Conservation (phyloP, 2,113 vertebrate species). For the Oreochromis niloticus region DNA sequence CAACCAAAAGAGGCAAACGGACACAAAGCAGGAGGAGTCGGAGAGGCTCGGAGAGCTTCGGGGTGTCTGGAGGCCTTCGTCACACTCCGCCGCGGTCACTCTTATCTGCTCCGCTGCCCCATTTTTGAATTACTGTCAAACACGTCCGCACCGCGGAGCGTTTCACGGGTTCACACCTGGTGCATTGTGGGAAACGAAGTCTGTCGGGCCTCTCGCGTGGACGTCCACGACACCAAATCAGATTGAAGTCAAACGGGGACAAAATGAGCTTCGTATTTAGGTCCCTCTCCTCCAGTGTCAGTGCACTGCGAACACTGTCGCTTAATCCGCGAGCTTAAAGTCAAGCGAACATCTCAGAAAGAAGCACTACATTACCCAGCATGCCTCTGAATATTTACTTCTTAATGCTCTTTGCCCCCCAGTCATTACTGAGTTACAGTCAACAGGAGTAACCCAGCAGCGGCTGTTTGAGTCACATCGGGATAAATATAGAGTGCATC, state of each 20-base stretch:
- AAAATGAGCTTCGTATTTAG: accelerated
- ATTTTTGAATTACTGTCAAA: slow-evolving; percentile 60
- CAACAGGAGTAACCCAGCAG: not conserved
- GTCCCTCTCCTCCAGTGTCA: accelerated
- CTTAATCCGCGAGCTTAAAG: accelerated
- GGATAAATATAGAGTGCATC: not conserved
- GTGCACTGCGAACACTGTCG: not conserved
- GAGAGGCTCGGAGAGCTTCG: accelerated
- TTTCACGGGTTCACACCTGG: not conserved
- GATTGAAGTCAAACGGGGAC: accelerated
- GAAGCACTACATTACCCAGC: slow-evolving; percentile 22
- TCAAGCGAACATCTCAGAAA: accelerated
- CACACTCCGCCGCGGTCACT: not conserved
- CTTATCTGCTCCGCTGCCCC: slow-evolving; percentile 35
- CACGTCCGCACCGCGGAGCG: slow-evolving; percentile 52
- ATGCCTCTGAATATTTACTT: not conserved
- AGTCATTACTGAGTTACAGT: not conserved
- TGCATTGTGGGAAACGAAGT: slow-evolving; percentile 50
- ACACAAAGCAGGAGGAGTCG: not conserved
- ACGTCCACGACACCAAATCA: not conserved
- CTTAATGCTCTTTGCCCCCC: not conserved
- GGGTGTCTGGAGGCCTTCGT: not conserved
- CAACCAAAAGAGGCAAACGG: not conserved
- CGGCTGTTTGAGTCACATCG: not conserved
- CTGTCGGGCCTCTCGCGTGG: accelerated